Evolutionary conservation across 2,113 vertebrate species (phyloP).

Genomic region (Corydoras maculifer): DNA sequence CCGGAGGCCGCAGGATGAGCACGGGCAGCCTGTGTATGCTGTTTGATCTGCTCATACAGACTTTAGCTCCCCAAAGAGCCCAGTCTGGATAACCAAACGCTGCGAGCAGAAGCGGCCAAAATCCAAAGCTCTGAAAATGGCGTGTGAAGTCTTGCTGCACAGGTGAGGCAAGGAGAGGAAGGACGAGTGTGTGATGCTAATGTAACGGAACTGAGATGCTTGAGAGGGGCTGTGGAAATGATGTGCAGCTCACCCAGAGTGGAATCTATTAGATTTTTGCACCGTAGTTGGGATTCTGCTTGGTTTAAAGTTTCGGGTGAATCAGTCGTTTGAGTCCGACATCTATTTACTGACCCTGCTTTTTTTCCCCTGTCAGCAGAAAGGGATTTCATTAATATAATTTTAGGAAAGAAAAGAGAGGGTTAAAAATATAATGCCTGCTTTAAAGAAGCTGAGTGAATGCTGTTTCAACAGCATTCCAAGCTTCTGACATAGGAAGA

Average conservation of each 20-base stretch:
- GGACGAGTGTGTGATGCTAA: slow-evolving; percentile 1
- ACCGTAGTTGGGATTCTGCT: no score
- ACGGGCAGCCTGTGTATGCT: slow-evolving; percentile 47
- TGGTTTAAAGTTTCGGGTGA: no score
- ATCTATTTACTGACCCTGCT: no score
- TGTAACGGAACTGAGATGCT: slow-evolving; percentile 6
- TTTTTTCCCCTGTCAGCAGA: no score
- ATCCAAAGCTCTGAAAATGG: slow-evolving; percentile 58
- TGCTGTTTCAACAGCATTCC: slow-evolving; percentile 7
- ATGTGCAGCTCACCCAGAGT: slow-evolving; percentile 14
- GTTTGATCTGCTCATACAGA: slow-evolving; percentile 59
- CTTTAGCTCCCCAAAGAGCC: slow-evolving; percentile 64
- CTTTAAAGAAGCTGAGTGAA: not conserved
- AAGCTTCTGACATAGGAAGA: not conserved
- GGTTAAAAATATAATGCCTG: no score
- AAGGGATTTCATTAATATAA: no score
- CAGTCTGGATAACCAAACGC: slow-evolving; percentile 63
- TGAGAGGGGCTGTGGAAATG: slow-evolving; percentile 4
- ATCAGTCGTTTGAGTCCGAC: no score
- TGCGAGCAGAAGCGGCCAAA: not conserved
- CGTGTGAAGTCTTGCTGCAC: slow-evolving; percentile 80
- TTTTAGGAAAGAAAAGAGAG: no score
- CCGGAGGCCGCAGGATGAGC: slow-evolving; percentile 65
- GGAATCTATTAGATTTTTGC: not conserved
- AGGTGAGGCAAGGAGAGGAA: slow-evolving; percentile 62